These are phyloP conservation scores for Rynchops niger DNA, from an alignment of 2,113 vertebrate genomes.

Conservation along the genomic window DNA sequence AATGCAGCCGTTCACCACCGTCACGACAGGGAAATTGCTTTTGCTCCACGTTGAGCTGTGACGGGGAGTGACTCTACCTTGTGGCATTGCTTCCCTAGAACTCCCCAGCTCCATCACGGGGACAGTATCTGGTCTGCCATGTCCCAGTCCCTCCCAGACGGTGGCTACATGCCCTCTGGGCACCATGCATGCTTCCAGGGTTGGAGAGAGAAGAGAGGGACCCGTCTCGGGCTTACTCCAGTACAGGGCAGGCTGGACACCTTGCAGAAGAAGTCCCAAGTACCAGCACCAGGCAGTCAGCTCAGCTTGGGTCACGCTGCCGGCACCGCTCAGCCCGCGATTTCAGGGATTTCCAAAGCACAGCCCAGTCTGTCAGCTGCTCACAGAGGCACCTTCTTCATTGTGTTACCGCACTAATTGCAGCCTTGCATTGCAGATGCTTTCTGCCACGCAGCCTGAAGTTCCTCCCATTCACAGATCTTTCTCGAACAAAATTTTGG, in stretches of 20 bases:
- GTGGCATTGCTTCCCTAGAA: background rate
- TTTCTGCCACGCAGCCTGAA: background rate
- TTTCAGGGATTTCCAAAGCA: background rate
- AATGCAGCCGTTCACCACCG: rapidly evolving
- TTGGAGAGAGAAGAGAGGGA: background rate
- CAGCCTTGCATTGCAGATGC: background rate
- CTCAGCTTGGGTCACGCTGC: background rate
- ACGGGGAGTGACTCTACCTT: too few species aligned
- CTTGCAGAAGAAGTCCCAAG: background rate
- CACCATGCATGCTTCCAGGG: rapidly evolving
- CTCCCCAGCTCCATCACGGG: background rate
- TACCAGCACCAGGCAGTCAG: background rate
- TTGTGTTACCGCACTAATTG: background rate
- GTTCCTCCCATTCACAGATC: background rate
- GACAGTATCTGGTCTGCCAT: background rate
- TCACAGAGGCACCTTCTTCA: background rate
- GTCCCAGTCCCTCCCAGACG: background rate
- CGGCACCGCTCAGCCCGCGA: rapidly evolving
- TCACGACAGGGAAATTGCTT: background rate
- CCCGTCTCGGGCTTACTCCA: background rate
- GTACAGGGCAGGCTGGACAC: background rate
- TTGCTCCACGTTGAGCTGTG: rapidly evolving
- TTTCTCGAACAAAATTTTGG: background rate
- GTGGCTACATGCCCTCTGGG: background rate
- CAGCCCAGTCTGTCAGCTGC: background rate